Evolutionary conservation across 2,113 vertebrate genomes (phyloP).

Genomic region (Urocitellus parryii): DNA sequence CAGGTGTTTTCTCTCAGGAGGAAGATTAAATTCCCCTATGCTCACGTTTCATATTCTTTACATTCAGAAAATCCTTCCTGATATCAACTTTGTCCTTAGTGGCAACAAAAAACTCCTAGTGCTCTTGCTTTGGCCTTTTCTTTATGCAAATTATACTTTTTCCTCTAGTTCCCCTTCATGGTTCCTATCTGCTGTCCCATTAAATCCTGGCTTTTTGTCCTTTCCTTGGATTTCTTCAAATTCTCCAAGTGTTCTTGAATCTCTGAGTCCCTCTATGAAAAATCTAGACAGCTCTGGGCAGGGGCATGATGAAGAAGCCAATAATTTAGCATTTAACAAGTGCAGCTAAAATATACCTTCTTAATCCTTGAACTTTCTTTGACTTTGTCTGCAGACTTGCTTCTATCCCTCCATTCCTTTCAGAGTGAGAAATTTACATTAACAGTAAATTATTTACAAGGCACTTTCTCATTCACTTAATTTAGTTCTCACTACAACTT

Average conservation of each 20-base stretch:
- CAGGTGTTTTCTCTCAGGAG: background rate
- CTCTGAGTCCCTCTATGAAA: background rate
- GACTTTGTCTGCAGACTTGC: background rate
- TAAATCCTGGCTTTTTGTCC: background rate
- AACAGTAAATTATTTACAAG: conserved; percentile 47
- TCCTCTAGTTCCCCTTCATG: background rate
- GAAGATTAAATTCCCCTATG: background rate
- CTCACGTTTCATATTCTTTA: background rate
- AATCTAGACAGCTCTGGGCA: background rate
- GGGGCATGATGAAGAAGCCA: background rate
- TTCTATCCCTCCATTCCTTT: background rate
- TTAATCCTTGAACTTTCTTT: background rate
- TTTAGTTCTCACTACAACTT: background rate
- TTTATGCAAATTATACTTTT: background rate
- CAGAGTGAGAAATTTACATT: conserved; percentile 11
- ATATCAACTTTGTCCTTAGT: background rate
- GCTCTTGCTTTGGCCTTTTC: background rate
- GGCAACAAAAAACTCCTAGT: background rate
- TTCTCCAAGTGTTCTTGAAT: background rate
- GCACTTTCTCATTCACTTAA: conserved; percentile 8
- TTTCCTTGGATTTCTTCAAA: conserved; percentile 42
- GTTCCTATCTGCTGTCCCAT: background rate
- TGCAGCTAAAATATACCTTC: background rate
- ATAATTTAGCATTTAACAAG: background rate
- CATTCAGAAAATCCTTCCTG: background rate